Evolutionary conservation across 2,888 invertebrate species (phyloP), one percentile per base, ranked within the genome.

Genomic region (Lycocerus yunnanus): DNA sequence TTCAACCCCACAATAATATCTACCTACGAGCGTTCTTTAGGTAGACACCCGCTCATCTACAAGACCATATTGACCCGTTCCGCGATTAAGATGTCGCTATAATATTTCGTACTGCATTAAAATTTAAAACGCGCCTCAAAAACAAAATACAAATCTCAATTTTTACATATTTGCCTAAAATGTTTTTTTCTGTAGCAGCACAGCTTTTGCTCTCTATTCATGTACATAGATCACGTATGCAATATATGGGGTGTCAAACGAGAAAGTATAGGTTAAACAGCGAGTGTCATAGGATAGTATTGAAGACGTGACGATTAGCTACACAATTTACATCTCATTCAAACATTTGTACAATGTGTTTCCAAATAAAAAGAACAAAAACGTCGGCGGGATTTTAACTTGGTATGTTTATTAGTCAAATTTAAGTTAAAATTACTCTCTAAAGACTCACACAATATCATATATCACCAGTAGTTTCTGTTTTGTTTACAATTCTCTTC

Each of bases 141-240:
- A 61, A 16, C 5, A 60, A 24, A 24, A 24, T 20, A 18, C 18
- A 63, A 63, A 63, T 63, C 16, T 18, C 18, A 4, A 63, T 18
- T 63, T 60, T 63, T 63, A 20, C 61, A 63, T 63, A 63, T 63
- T 63, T 63, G 61, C 61, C 61, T 63, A 63, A 63, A 63, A 21
- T 66, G 65, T 16, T 66, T 60, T 66, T 69, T 60, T 66, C 69
- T 14, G 58, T 61, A 63, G 20, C 61, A 63, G 60, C 60, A 63
- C 61, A 63, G 60, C 60, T 71, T 68, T 68, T 68, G 60, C 61
- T 67, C 71, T n/a, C 21, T 74, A 59, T 65, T 72, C 61, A 69
- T 66, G 72, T 72, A 43, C 43, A 43, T 43, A 72, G 75, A 75
- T 69, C 72, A 75, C 75, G 75, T 75, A 66, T 75, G 72, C 21